Percentiles rank a stretch among this genome's conserved stretches.
Evolutionary conservation across 2,888 invertebrate species (phyloP).

Genomic region (Phymatocera aterrima): DNA sequence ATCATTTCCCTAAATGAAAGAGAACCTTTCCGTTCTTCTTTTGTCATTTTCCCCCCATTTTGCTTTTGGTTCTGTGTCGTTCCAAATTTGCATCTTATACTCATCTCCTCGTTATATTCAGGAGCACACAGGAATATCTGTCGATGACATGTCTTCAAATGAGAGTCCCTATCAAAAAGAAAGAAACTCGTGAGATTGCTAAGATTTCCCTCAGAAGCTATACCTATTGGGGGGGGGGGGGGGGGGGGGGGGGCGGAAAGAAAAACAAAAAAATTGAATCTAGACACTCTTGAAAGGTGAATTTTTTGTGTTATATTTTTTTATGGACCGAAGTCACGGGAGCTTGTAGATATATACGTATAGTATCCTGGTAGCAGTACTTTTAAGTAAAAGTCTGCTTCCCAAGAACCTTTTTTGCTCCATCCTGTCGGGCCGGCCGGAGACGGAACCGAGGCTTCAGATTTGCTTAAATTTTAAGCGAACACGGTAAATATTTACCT

Average conservation of each 20-base stretch:
- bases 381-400: neutral
- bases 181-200: neutral
- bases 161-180: neutral
- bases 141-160: conserved; percentile 31
- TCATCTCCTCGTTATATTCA: conserved; percentile 18
- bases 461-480: neutral
- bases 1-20: conserved; percentile 12
- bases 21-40: neutral
- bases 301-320: neutral
- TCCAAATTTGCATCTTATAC: conserved; percentile 10
- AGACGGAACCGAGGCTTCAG: neutral
- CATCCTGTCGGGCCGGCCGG: neutral
- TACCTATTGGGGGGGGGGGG: neutral
- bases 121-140: conserved; percentile 20
- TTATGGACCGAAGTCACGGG: too few relatives aligned
- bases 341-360: neutral
- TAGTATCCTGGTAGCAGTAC: neutral
- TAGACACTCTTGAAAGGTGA: neutral
- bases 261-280: too few relatives aligned
- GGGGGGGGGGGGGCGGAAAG: too few relatives aligned
- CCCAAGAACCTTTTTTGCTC: neutral
- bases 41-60: neutral
- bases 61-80: neutral
- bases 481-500: neutral
- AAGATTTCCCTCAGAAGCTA: neutral